Evolutionary conservation across 2,888 invertebrate genomes (phyloP).

Genomic region (Tenthredo scrophulariae): DNA sequence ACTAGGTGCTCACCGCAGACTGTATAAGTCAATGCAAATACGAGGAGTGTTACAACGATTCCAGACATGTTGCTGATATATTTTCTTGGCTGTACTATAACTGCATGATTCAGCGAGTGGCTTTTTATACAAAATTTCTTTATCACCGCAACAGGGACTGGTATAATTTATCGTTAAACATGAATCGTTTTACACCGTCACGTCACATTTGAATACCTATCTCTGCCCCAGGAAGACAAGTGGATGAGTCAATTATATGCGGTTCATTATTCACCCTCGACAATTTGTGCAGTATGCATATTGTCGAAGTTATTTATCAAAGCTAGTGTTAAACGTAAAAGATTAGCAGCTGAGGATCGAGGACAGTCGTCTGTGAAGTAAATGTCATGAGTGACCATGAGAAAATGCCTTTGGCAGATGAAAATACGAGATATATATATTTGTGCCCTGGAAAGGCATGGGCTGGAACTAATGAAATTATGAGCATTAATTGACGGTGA

Average conservation of each 20-base stretch:
- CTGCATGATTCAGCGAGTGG: background rate
- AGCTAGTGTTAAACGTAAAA: background rate
- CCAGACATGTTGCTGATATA: constrained; percentile 4
- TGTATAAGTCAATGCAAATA: background rate
- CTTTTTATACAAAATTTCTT: background rate
- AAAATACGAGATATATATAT: background rate
- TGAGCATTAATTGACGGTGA: constrained; percentile 48
- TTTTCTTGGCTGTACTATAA: background rate
- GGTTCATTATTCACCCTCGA: background rate
- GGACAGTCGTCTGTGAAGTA: background rate
- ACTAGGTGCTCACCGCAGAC: background rate
- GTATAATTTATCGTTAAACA: background rate
- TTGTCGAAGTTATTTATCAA: background rate
- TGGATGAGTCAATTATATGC: background rate
- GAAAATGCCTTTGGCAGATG: background rate
- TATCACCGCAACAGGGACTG: background rate
- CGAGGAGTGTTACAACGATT: background rate
- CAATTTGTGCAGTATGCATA: background rate
- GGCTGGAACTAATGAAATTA: constrained; percentile 30
- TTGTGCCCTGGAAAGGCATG: background rate
- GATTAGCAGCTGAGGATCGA: background rate
- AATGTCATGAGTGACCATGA: no score
- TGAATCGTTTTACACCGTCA: background rate
- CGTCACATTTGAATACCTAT: background rate
- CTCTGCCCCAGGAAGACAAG: background rate